Evolutionary conservation across 2,113 vertebrate genomes (phyloP), one percentile per base, ranked within the genome.

Genomic region (Rhabdomys dilectus): DNA sequence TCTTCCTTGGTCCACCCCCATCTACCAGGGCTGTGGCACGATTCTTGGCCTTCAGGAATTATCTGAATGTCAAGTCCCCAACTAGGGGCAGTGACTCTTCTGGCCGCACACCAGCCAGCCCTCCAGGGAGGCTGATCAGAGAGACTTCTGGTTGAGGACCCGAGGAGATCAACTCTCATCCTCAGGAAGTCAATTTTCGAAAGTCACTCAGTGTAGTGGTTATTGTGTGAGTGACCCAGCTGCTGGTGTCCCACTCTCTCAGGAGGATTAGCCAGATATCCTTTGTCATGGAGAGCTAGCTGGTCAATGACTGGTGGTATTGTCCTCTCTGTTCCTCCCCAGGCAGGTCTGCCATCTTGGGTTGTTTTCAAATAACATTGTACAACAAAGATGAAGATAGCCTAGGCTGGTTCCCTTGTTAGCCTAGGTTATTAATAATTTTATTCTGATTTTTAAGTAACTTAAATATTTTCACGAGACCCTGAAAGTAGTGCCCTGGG

Each of bases 401-500:
- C 10, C 12, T 13, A n/a, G 76, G n/a, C 10, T 64, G 26, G 10
- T n/a, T 90, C 70, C 1, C 29, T 76, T 2, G 9, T 29, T 68
- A 64, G 39, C 22, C 5, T 60, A 42, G 56, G 80, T 60, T 5
- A 21, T 2, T 66, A 10, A 10, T 1, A 9, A 1, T 42, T 76
- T n/a, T 21, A 31, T 58, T 78, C 53, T 16, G 31, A 60, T 62
- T 72, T 39, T 39, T 34, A 82, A 73, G 80, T 51, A 80, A 76
- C 15, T 34, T 1, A 11, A 81, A 13, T 3, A 5, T 78, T 56
- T 84, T 58, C 0, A 0, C 5, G 53, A 82, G 12, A 6, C 48
- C 39, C 87, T 15, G 3, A 6, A 36, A 72, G 81, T 21, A 2
- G 15, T 0, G 0, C 1, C 0, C 36, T 0, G 26, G 0, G 11